phyloP scores from a whole-genome alignment of 2,797 vertebrate genomes.

The Euphonia xanthogaster region DNA sequence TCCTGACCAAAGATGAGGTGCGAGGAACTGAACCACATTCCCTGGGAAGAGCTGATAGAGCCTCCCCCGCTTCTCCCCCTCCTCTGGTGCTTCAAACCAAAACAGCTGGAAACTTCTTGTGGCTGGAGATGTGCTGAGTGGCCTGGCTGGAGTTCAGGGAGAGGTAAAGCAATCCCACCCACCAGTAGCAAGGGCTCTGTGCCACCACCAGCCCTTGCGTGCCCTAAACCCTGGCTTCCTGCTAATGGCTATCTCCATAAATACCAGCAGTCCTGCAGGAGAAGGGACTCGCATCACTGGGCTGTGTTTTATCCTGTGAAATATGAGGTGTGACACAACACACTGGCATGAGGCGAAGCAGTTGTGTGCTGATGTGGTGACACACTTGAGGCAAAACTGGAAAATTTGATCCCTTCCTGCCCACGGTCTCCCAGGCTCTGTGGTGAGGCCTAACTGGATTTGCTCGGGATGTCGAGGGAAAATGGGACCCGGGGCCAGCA shows the following conservation, averaged over 20 bases:
- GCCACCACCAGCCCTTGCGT: not conserved
- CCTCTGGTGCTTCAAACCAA: constrained; percentile 41
- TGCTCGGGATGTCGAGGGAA: not conserved
- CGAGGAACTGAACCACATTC: constrained; percentile 13
- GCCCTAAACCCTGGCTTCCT: constrained; percentile 27
- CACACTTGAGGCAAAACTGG: constrained; percentile 47
- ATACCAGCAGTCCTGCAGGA: not conserved
- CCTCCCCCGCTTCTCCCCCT: not conserved
- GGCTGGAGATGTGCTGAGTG: constrained; percentile 65
- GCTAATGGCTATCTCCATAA: constrained; percentile 46
- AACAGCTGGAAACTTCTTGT: constrained; percentile 61
- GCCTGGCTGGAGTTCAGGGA: constrained; percentile 55
- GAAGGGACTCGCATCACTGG: not conserved
- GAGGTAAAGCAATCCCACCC: constrained; percentile 61
- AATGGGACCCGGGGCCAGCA: not conserved
- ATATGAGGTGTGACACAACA: constrained; percentile 61
- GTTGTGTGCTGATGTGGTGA: constrained; percentile 66
- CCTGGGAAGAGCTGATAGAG: constrained; percentile 60
- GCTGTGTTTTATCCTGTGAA: constrained; percentile 18
- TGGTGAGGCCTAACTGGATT: not conserved
- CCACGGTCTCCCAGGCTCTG: not conserved
- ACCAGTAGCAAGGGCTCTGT: constrained; percentile 33
- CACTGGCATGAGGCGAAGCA: constrained; percentile 56
- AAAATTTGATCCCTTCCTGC: constrained; percentile 54
- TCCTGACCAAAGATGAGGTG: constrained; percentile 66